Evolutionary conservation across 2,113 vertebrate genomes (phyloP), one percentile per base, ranked within the genome.

Genomic region (Speoplatyrhinus poulsoni): DNA sequence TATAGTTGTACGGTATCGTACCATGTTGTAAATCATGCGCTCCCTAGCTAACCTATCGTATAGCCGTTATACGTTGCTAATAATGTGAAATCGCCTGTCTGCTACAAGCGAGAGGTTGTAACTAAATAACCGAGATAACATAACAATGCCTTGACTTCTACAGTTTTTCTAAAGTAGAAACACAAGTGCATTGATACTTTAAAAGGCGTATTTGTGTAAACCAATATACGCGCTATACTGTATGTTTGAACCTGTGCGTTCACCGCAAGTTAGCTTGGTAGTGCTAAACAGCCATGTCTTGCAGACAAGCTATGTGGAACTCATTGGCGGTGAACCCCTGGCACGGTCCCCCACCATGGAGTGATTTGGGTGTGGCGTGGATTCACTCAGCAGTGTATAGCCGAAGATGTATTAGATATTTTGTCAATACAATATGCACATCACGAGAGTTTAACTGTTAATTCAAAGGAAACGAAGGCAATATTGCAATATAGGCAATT

Each of bases 351-450:
- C 78, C 86, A 82, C 81, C 56, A 56, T 87, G 87, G 88, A 79
- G 80, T 72, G 82, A 75, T 84, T 70, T 81, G 88, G 87, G 87
- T 87, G 89, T 87, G 86, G 85, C 88, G 82, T 76, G 85, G 84
- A 65, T 72, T 81, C 85, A 79, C 36, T 41, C 47, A 83, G 85
- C 81, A 84, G 80, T 70, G 55, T 7, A 12, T 53, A 58, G 47
- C 53, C 36, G 3, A 0, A 15, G 53, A 26, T 6, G 36, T 12
- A 10, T 2, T 26, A 26, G 26, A 26, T 26, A 3, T 67, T 11
- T 56, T 13, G 13, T 57, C 57, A 11, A 32, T 60, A 57, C 1
- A n/a, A 16, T 46, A 46, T n/a, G 33, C 36, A 41, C 58, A 46
- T 46, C 58, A 46, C n/a, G 36, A 15, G 4, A 9, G 12, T 32